Conservation (phyloP, 2,888 invertebrate genomes). For the Punctoribates punctum region DNA sequence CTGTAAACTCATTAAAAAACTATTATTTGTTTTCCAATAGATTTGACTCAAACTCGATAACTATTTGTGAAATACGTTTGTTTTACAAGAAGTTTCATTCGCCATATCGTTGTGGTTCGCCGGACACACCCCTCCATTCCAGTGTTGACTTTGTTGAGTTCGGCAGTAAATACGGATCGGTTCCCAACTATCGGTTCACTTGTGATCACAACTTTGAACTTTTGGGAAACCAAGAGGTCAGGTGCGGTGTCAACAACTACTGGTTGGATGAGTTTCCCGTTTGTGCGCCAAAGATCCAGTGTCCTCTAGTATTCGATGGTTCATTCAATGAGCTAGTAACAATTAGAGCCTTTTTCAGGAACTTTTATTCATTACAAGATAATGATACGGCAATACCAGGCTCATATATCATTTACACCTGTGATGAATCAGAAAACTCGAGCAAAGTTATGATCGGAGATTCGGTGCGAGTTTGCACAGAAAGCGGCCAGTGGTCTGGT, state of each 20-base stretch:
- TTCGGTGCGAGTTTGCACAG: background rate
- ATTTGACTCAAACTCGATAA: background rate
- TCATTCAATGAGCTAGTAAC: background rate
- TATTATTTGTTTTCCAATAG: background rate
- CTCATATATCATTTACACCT: background rate
- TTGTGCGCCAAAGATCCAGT: background rate
- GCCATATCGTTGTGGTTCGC: background rate
- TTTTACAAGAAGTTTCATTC: background rate
- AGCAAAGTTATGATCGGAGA: constrained; percentile 7
- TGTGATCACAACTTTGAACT: background rate
- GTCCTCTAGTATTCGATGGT: background rate
- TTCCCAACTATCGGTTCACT: background rate
- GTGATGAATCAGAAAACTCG: background rate
- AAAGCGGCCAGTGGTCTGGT: background rate
- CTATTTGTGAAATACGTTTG: background rate
- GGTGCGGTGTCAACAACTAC: background rate
- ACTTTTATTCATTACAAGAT: too few species aligned
- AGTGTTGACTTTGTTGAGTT: background rate
- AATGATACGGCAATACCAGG: background rate
- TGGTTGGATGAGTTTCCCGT: constrained; percentile 1
- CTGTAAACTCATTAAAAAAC: background rate
- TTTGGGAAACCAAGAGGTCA: background rate
- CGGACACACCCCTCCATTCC: background rate
- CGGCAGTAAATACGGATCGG: background rate
- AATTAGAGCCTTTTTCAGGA: background rate